Evolutionary conservation across 2,113 vertebrate genomes (phyloP).

Genomic region (Sialia sialis): DNA sequence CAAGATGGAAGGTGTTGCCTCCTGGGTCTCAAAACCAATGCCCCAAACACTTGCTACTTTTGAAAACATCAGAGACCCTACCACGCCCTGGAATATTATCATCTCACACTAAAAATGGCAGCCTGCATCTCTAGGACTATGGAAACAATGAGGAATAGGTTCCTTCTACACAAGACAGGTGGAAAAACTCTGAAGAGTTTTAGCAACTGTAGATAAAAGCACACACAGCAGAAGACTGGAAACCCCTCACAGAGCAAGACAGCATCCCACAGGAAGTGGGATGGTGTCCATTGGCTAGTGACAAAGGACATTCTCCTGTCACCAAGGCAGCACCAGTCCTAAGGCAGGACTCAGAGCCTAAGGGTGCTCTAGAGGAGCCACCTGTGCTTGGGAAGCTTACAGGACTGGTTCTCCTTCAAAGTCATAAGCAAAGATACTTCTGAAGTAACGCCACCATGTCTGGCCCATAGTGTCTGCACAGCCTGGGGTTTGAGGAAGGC

Average conservation of each 20-base stretch:
- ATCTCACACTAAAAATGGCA: neutral
- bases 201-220: neutral
- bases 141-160: neutral
- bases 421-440: neutral
- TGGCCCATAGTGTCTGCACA: neutral
- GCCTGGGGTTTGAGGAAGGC: neutral
- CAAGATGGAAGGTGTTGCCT: neutral
- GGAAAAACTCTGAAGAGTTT: neutral
- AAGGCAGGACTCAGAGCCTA: neutral
- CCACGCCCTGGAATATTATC: accelerated
- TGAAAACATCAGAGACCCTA: neutral
- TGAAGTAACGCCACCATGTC: neutral
- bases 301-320: neutral
- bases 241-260: neutral
- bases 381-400: neutral
- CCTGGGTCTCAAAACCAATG: neutral
- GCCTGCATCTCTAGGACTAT: neutral
- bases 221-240: neutral
- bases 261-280: accelerated
- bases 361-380: neutral
- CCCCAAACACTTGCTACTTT: neutral
- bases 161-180: neutral
- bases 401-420: neutral
- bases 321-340: neutral
- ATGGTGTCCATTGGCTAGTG: neutral